phyloP scores from a whole-genome alignment of 2,888 invertebrate species.

The Caenorhabditis sp. region DNA sequence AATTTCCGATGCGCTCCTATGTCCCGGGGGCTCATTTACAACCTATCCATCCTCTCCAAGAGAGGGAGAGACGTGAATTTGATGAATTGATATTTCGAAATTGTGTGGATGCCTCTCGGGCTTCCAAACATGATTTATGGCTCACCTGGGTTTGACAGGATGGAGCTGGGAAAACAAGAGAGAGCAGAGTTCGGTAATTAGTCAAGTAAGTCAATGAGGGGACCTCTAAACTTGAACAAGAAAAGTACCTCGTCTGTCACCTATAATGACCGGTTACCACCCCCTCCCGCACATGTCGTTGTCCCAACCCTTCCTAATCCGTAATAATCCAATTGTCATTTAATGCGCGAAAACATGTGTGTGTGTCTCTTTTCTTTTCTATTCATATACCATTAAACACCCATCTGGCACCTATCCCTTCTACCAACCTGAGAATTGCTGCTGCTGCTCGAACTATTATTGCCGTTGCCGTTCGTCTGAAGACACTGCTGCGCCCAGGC shows the following conservation, averaged over 20 bases:
- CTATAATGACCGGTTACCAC: conserved; percentile 17
- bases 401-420: conserved; percentile 24
- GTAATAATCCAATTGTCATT: conserved; percentile 27
- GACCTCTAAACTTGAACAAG: not conserved
- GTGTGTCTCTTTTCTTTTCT: not conserved
- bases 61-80: conserved; percentile 50
- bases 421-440: conserved; percentile 26
- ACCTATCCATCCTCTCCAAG: conserved; percentile 10
- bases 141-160: conserved; percentile 51
- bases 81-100: conserved; percentile 67
- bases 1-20: conserved; percentile 51
- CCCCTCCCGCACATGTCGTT: not conserved
- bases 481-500: conserved; percentile 73
- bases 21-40: conserved; percentile 50
- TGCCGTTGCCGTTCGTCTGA: conserved; percentile 19
- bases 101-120: conserved; percentile 6
- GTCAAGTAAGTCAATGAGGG: not conserved
- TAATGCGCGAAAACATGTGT: conserved; percentile 62
- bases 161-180: conserved; percentile 8
- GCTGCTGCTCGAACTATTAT: conserved; percentile 13
- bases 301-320: conserved; percentile 7
- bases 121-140: conserved; percentile 61
- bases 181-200: conserved; percentile 13
- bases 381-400: conserved; percentile 3
- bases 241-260: conserved; percentile 22